Conservation (phyloP, 2,888 invertebrate species). For the Eupithecia vulgata region DNA sequence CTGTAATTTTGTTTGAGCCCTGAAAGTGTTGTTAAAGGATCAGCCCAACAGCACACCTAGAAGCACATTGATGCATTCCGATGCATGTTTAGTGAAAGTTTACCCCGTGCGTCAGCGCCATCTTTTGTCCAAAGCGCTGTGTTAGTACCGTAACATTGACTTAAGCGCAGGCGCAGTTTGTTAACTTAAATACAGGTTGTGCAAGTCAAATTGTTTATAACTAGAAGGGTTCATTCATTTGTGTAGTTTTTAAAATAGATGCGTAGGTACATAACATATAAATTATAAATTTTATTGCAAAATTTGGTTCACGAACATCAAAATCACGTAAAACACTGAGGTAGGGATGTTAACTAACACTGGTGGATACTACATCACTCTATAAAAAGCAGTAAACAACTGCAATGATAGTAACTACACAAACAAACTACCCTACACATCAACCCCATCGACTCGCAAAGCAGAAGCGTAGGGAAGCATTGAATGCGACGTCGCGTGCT, state of each 20-base stretch:
- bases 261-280: too few relatives aligned
- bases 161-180: conserved; percentile 33
- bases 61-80: conserved; percentile 63
- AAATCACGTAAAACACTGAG: conserved; percentile 1
- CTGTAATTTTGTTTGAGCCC: conserved; percentile 1
- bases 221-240: conserved; percentile 21
- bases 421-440: conserved; percentile 37
- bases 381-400: neutral
- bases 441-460: conserved; percentile 44
- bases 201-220: conserved; percentile 37
- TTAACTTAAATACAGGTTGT: conserved; percentile 19
- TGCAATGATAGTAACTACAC: conserved; percentile 26
- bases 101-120: conserved; percentile 31
- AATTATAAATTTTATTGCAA: neutral
- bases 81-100: conserved; percentile 38
- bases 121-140: conserved; percentile 43
- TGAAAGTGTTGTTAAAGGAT: conserved; percentile 20
- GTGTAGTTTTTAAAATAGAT: conserved; percentile 20
- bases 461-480: conserved; percentile 59
- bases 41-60: conserved; percentile 77
- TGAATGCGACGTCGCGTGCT: conserved; percentile 61
- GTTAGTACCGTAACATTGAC: conserved; percentile 42
- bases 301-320: neutral
- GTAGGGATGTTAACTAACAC: neutral
- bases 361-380: neutral